Conservation (phyloP, 2,797 vertebrate genomes). For the Falco biarmicus region DNA sequence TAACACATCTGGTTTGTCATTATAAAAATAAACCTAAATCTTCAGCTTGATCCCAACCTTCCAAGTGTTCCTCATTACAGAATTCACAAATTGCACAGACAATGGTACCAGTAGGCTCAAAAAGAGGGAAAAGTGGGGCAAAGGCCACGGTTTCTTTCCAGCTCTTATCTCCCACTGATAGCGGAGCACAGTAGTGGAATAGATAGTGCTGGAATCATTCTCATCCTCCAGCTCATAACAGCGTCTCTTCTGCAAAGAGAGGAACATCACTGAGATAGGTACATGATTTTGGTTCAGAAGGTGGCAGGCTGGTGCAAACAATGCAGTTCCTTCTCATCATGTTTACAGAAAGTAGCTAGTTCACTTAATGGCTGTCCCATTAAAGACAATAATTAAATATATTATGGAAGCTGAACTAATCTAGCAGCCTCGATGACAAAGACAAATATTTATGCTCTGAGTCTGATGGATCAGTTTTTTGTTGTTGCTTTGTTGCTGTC, state of each 20-base stretch:
- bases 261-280: not conserved
- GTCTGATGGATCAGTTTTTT: not conserved
- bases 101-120: not conserved
- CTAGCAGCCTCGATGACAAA: constrained; percentile 28
- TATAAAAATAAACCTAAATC: not conserved
- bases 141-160: not conserved
- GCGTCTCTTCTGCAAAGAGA: not conserved
- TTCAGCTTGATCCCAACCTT: not conserved
- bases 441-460: constrained; percentile 31
- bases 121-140: not conserved
- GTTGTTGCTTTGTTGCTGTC: not conserved
- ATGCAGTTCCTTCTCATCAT: not conserved
- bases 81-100: not conserved
- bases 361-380: not conserved
- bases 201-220: not conserved
- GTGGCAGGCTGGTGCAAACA: not conserved
- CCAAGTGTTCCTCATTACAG: rapidly evolving
- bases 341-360: constrained; percentile 31
- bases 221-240: not conserved
- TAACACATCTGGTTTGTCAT: not conserved
- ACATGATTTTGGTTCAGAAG: constrained; percentile 5
- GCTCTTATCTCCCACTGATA: not conserved
- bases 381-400: constrained; percentile 62
- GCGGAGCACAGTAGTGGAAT: not conserved
- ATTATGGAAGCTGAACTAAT: constrained; percentile 54